Evolutionary conservation across 2,888 invertebrate species (phyloP).

Genomic region (Eumacrocentrus americanus): DNA sequence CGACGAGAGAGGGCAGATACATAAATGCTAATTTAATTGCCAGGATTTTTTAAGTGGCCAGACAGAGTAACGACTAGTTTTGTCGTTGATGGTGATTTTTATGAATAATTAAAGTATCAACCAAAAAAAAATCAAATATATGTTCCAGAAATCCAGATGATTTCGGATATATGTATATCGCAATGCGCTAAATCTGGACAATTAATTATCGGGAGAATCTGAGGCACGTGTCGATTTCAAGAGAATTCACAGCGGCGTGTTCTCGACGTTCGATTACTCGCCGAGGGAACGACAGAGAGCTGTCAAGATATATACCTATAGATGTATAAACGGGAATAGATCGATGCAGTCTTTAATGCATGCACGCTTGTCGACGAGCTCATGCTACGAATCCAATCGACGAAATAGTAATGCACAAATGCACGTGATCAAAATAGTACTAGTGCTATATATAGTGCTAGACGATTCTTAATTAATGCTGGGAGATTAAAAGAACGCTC

Average conservation of each 20-base stretch:
- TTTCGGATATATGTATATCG: constrained; percentile 3
- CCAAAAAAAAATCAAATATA: not conserved
- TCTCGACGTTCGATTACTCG: constrained; percentile 25
- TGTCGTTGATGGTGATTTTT: no score
- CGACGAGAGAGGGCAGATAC: not conserved
- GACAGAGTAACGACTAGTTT: not conserved
- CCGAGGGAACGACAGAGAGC: constrained; percentile 20
- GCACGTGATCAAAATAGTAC: no score
- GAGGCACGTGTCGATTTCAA: constrained; percentile 23
- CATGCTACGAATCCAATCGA: constrained; percentile 1
- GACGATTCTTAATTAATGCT: constrained; percentile 47
- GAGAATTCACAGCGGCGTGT: constrained; percentile 27
- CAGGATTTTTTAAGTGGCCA: not conserved
- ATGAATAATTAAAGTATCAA: no score
- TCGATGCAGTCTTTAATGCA: not conserved
- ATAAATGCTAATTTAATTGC: constrained; percentile 14
- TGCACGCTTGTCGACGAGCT: constrained; percentile 25
- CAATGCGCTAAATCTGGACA: constrained; percentile 11
- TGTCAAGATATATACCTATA: constrained; percentile 20
- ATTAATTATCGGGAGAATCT: constrained; percentile 26
- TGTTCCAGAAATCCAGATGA: not conserved
- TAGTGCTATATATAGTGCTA: constrained; percentile 7
- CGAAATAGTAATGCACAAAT: constrained; percentile 6
- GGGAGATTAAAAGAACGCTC: constrained; percentile 40
- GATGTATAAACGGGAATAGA: constrained; percentile 6